Evolutionary conservation across 2,113 vertebrate species (phyloP).

Genomic region (Plectropomus leopardus): DNA sequence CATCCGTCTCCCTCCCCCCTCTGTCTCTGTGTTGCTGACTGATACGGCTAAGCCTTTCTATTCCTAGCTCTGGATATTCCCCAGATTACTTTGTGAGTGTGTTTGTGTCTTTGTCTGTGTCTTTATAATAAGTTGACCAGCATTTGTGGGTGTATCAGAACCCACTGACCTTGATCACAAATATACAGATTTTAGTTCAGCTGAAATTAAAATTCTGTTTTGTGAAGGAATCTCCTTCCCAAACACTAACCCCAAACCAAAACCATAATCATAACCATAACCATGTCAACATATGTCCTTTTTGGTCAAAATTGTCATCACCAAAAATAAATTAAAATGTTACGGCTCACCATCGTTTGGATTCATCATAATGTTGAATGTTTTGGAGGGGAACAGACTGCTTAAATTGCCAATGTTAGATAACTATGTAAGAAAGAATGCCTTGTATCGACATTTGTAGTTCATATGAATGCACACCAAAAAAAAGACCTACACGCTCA

Average conservation of each 20-base stretch:
- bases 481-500: not conserved
- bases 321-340: not conserved
- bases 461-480: not conserved
- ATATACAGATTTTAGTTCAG: not conserved
- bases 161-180: slow-evolving; percentile 4
- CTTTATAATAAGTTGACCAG: too few relatives aligned
- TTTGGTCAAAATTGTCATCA: not conserved
- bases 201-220: not conserved
- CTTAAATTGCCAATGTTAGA: not conserved
- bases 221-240: not conserved
- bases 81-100: slow-evolving; percentile 74
- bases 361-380: not conserved
- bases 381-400: too few relatives aligned
- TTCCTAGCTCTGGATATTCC: slow-evolving; percentile 74
- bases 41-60: slow-evolving; percentile 81
- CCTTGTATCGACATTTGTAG: not conserved
- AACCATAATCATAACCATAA: too few relatives aligned
- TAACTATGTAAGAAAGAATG: not conserved
- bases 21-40: slow-evolving; percentile 45
- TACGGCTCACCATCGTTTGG: not conserved
- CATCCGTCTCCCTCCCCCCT: slow-evolving; percentile 18
- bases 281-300: too few relatives aligned
- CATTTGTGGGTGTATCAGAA: not conserved
- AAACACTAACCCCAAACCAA: too few relatives aligned
- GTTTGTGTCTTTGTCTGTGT: slow-evolving; percentile 31